Conservation (phyloP, 2,113 vertebrate genomes). For the Calidris pygmaea region DNA sequence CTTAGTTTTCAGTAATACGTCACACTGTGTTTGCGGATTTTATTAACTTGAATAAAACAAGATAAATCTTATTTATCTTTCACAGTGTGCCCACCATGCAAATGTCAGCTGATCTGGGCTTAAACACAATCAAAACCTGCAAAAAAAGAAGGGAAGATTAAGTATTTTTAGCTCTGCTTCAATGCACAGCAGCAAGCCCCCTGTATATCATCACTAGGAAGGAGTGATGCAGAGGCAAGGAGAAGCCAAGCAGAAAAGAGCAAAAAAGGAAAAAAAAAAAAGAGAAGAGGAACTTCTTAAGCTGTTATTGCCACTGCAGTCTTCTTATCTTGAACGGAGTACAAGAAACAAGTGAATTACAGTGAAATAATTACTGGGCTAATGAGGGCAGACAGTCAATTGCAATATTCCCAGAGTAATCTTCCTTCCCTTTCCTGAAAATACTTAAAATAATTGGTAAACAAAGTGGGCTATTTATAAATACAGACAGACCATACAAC, state of each 20-base stretch:
- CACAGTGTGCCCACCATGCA: background rate
- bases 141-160: background rate
- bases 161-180: conserved; percentile 28
- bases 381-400: background rate
- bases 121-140: background rate
- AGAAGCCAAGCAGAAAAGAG: background rate
- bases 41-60: background rate
- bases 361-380: background rate
- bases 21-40: background rate
- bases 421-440: conserved; percentile 46
- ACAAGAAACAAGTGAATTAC: conserved; percentile 33
- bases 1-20: background rate
- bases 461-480: conserved; percentile 41
- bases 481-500: background rate
- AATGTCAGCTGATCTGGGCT: background rate
- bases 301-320: background rate
- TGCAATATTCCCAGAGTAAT: background rate
- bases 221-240: background rate
- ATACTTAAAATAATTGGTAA: conserved; percentile 29
- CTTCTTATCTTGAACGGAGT: background rate
- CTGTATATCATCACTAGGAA: background rate
- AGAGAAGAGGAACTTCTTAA: background rate
- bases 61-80: background rate
- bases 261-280: rapidly evolving
- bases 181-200: background rate